Base-by-base conservation (phyloP, 2,113 vertebrate genomes). In the Piprites chloris region DNA sequence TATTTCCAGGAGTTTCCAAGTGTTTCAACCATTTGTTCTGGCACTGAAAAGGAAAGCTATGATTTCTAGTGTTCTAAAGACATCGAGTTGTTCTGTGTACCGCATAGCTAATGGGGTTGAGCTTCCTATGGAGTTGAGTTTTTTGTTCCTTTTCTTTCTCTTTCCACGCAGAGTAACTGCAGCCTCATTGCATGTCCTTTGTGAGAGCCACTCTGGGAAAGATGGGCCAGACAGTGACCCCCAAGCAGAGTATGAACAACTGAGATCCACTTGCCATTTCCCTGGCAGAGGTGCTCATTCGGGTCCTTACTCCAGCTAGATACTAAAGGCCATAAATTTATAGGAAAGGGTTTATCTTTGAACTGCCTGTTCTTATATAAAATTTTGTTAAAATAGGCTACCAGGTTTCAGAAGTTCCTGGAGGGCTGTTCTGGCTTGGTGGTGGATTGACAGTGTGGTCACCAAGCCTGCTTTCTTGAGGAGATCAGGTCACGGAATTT, bases 21-120 rank as follows among this genome's bases (percentile, higher is more conserved):
- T 75, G 61, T 41, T 96, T 89, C 69, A 87, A 22, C 84, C 41
- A 76, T 97, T 97, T 94, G 66, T 91, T 94, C 89, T 85, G 89
- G 73, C 32, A 41, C 49, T 85, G 46, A 50, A 94, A 85, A 72
- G 33, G 68, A 89, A 94, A 87, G n/a, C 77, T 96, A 89, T 87
- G 33, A 75, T 84, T 92, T 95, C n/a, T 9, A 46, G 84, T 44
- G 42, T 75, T 69, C 80, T 89, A 67, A 86, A 95, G 94, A 50
- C 91, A 95, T n/a, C 35, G 15, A 67, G 56, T 91, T 94, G 26
- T 81, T 87, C 77, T 67, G 33, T 47, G 77, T 94, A 74, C 55
- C 87, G 47, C 84, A 91, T 39, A 75, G 85, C 35, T 87, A 82
- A 81, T 59, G 33, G 73, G 94, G 73, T 72, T 2, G 2, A 74